phyloP scores from a whole-genome alignment of 2,113 vertebrate genomes.

The Trematocara nigrifrons region DNA sequence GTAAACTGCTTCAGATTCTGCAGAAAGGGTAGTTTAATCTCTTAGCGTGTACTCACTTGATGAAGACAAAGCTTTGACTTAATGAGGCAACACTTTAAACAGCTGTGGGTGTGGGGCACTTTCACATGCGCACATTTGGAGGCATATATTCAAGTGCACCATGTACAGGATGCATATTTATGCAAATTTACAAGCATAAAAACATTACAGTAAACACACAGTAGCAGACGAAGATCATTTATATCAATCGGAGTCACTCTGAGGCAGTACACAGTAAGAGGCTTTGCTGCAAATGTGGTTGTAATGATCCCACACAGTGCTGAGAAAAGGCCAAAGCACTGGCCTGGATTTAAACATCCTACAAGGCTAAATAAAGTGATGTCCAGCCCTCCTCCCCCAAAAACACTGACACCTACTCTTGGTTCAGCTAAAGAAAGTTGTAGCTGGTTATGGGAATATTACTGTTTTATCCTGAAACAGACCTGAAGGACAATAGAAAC shows the following conservation, averaged over 20 bases:
- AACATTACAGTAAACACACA: not conserved
- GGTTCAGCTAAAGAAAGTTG: not conserved
- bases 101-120: not conserved
- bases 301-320: not conserved
- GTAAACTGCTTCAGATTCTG: no score
- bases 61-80: not conserved
- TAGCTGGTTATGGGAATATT: not conserved
- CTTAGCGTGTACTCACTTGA: no score
- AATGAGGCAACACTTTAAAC: not conserved
- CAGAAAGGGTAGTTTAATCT: no score
- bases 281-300: conserved; percentile 2
- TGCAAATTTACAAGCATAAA: not conserved
- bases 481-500: not conserved
- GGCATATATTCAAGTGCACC: not conserved
- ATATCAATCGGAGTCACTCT: not conserved
- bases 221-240: not conserved
- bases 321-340: not conserved
- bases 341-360: not conserved
- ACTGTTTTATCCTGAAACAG: not conserved
- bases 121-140: not conserved
- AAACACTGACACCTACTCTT: not conserved
- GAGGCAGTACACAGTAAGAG: not conserved
- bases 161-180: not conserved
- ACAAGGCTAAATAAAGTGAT: not conserved
- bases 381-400: not conserved